Percentiles rank a stretch among this genome's conserved stretches.
Conservation (phyloP, 2,113 vertebrate genomes). For the Fulica atra region DNA sequence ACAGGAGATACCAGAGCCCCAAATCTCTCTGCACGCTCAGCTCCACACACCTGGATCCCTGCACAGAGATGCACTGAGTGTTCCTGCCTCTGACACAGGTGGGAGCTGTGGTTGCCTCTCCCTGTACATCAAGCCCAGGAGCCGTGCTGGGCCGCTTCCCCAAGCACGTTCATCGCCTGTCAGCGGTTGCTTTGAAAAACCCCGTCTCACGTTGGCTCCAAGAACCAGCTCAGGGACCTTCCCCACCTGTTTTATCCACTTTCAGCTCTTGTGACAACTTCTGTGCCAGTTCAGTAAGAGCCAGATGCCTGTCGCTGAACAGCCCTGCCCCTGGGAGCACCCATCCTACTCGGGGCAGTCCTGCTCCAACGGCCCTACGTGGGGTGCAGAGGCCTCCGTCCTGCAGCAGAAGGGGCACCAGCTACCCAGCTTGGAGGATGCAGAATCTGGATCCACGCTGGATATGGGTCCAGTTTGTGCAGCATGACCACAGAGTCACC, state of each 20-base stretch:
- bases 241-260: neutral
- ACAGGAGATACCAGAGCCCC: neutral
- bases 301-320: fast-evolving
- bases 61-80: neutral
- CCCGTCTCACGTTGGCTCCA: fast-evolving
- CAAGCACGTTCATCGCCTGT: neutral
- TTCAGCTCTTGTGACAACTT: neutral
- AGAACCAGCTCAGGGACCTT: neutral
- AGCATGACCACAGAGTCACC: too few species aligned
- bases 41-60: fast-evolving
- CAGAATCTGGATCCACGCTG: too few species aligned
- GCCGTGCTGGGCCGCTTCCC: fast-evolving
- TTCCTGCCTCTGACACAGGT: neutral
- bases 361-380: too few species aligned
- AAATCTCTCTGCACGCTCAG: fast-evolving
- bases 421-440: too few species aligned
- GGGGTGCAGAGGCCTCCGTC: too few species aligned
- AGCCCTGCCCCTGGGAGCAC: too few species aligned
- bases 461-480: too few species aligned
- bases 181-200: neutral
- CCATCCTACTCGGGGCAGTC: too few species aligned
- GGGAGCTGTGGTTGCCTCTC: neutral
- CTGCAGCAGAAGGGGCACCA: too few species aligned
- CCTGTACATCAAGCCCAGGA: neutral
- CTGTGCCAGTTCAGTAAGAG: neutral